Evolutionary conservation across 2,888 invertebrate species (phyloP).

Genomic region (Eilema sororculum): DNA sequence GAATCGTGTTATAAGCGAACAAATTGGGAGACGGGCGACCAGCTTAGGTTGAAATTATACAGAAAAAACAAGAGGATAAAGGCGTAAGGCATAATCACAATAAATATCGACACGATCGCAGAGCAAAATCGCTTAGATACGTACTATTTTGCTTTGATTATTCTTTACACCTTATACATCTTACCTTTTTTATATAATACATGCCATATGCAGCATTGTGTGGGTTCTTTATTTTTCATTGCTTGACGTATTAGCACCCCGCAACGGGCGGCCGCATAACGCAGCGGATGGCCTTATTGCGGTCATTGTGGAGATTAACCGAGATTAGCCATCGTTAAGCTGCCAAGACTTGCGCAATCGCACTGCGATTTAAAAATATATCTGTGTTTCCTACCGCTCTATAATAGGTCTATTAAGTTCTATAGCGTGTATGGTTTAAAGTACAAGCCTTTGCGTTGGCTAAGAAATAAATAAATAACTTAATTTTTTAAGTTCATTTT

Average conservation of each 20-base stretch:
- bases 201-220: too few species aligned
- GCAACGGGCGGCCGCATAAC: not conserved
- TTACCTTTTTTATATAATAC: too few species aligned
- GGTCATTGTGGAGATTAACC: constrained; percentile 50
- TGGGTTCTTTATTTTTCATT: too few species aligned
- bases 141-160: too few species aligned
- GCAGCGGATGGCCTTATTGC: constrained; percentile 31
- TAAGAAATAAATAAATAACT: not conserved
- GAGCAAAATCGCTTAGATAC: too few species aligned
- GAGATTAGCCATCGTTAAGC: constrained; percentile 54
- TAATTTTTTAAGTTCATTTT: too few species aligned
- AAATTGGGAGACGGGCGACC: not conserved
- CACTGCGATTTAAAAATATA: constrained; percentile 54
- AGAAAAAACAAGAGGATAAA: not conserved
- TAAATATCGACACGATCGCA: too few species aligned
- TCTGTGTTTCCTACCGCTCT: constrained; percentile 55
- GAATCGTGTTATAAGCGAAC: not conserved
- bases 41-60: not conserved
- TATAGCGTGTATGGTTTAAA: constrained; percentile 30
- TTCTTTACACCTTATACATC: too few species aligned
- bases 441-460: constrained; percentile 19
- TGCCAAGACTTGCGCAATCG: constrained; percentile 57
- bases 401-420: constrained; percentile 59
- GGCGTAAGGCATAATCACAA: too few species aligned
- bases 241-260: too few species aligned